These are phyloP conservation scores for Hipparchia semele DNA, from an alignment of 2,888 invertebrate genomes.

Conservation along the genomic window DNA sequence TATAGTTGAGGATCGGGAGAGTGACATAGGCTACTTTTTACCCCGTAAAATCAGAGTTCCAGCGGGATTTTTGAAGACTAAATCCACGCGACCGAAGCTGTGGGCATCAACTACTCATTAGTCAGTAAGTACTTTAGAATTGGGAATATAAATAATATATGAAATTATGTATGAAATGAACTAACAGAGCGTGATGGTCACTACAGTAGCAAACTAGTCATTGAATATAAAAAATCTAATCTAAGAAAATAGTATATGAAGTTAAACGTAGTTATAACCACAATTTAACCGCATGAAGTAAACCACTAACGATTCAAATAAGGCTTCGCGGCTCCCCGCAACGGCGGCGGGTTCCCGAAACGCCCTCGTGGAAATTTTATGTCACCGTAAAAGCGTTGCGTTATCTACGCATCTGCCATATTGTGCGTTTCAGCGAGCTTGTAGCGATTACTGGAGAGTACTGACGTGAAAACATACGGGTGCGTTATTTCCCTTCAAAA, in stretches of 20 bases:
- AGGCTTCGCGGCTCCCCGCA: constrained; percentile 42
- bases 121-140: too few relatives aligned
- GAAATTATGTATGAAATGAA: too few relatives aligned
- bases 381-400: constrained; percentile 68
- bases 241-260: background rate
- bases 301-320: constrained; percentile 41
- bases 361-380: constrained; percentile 46
- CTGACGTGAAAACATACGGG: constrained; percentile 51
- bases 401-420: constrained; percentile 78
- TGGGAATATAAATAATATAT: too few relatives aligned
- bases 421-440: constrained; percentile 74
- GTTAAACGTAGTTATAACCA: constrained; percentile 12
- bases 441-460: constrained; percentile 60
- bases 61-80: too few relatives aligned
- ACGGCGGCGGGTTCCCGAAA: constrained; percentile 27
- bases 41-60: too few relatives aligned
- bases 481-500: constrained; percentile 33
- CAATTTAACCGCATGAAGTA: constrained; percentile 33
- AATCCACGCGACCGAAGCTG: too few relatives aligned
- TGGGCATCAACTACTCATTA: too few relatives aligned
- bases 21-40: too few relatives aligned
- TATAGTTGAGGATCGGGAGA: too few relatives aligned
- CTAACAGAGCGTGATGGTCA: too few relatives aligned
- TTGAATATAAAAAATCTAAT: background rate
- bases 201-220: too few relatives aligned